These are phyloP conservation scores for Callospermophilus lateralis DNA, from an alignment of 2,113 vertebrate genomes.

Conservation along the genomic window DNA sequence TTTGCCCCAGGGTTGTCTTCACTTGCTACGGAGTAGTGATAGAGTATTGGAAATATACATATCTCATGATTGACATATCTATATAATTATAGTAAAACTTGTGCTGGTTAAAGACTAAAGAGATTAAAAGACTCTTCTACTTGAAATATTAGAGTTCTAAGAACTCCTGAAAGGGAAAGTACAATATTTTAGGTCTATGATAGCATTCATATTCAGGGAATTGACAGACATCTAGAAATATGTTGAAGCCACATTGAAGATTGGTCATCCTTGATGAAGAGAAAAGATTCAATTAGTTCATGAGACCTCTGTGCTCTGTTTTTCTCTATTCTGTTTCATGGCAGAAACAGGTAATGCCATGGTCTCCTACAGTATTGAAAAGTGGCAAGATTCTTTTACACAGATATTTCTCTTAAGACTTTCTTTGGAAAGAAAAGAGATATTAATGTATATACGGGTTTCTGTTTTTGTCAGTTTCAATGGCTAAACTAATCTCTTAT, in stretches of 20 bases:
- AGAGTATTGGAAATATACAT: neutral
- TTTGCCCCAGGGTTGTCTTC: neutral
- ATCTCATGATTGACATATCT: neutral
- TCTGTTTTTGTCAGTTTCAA: neutral
- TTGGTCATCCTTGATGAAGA: neutral
- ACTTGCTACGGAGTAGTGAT: neutral
- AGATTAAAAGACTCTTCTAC: neutral
- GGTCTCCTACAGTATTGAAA: conserved; percentile 19
- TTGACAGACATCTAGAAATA: neutral
- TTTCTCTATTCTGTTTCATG: neutral
- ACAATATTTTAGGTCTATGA: neutral
- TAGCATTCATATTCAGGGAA: neutral
- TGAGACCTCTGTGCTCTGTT: neutral
- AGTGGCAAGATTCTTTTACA: neutral
- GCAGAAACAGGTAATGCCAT: neutral
- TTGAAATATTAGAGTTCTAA: neutral
- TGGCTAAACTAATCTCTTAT: neutral
- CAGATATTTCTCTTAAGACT: neutral
- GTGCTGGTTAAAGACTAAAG: neutral
- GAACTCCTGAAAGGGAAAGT: neutral
- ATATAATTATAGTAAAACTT: neutral
- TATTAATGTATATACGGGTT: neutral
- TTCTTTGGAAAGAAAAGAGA: conserved; percentile 3
- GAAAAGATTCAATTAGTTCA: neutral
- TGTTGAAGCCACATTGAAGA: neutral